Evolutionary conservation across 2,113 vertebrate genomes (phyloP).

Genomic region (Actenoides lindsayi): DNA sequence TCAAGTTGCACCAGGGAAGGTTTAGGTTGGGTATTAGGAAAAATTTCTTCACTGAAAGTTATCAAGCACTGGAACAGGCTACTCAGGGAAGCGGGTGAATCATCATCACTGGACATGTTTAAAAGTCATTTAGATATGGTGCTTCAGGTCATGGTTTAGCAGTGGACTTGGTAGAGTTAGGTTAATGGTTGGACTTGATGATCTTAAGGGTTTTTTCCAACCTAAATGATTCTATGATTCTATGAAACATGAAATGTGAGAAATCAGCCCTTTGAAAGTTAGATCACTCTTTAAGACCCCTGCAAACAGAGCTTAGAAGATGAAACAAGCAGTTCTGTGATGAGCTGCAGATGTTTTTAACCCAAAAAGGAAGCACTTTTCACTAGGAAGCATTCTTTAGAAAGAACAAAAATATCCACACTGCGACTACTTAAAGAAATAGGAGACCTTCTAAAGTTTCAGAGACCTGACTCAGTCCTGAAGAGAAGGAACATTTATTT

Average conservation of each 20-base stretch:
- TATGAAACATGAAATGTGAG: neutral
- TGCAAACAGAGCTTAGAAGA: neutral
- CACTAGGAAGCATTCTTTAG: neutral
- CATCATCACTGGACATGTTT: no score
- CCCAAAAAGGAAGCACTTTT: neutral
- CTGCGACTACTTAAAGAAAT: neutral
- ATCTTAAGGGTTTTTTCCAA: no score
- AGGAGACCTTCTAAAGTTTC: neutral
- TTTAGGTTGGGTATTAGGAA: no score
- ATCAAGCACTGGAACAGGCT: no score
- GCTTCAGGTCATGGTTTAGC: no score
- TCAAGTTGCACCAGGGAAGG: no score
- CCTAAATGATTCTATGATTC: no score
- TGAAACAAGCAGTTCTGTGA: neutral
- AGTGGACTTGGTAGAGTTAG: no score
- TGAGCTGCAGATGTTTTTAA: neutral
- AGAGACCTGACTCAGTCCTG: neutral
- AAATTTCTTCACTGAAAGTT: no score
- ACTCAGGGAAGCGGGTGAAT: no score
- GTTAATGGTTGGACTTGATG: no score
- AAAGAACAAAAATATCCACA: neutral
- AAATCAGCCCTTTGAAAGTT: neutral
- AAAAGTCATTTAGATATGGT: no score
- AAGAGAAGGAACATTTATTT: neutral
- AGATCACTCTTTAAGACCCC: neutral